Evolutionary conservation across 2,888 invertebrate species (phyloP), one percentile per base, ranked within the genome.

Genomic region (Drosophila lacicola): DNA sequence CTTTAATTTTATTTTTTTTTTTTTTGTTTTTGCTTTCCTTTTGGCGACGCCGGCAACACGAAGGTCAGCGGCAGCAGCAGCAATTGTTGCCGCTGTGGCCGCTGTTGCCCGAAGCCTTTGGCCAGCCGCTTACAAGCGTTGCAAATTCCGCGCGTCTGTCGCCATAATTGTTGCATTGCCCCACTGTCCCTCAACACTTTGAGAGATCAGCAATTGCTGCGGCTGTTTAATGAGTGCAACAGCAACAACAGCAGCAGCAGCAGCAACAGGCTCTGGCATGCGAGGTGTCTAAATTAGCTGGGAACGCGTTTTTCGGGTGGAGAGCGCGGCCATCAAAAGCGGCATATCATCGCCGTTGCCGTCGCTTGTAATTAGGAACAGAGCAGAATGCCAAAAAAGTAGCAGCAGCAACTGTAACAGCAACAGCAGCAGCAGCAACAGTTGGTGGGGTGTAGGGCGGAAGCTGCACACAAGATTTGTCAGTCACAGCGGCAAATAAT

Each of bases 261-360:
- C 47, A 51, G 44, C 42, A 36, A 41, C 11, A 56, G 57, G 74
- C 64, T 78, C 72, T 60, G 85, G 88, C 80, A 86, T 86, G 80
- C 69, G 80, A 89, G 85, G 89, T 86, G 85, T 86, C 89, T 86
- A 86, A 89, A 86, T 86, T 86, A 89, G 85, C 80, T 89, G 85
- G 75, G 89, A 86, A 89, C 89, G 80, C 77, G 77, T 82, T 87
- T 83, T 87, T 87, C 71, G 89, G 84, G 54, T 78, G 70, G 67
- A 65, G 70, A 73, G 80, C 69, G 54, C 83, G 63, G 84, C 72
- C 84, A 88, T 84, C 84, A 84, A 84, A 86, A 87, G 82, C 73
- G 77, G 68, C 61, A 74, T 76, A 79, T 80, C 65, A 80, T 75
- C 70, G 70, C 45, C 49, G 42, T 39, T 41, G 54, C 47, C 58